Base-by-base conservation (phyloP, 2,888 invertebrate genomes). In the Tipula confusa region DNA sequence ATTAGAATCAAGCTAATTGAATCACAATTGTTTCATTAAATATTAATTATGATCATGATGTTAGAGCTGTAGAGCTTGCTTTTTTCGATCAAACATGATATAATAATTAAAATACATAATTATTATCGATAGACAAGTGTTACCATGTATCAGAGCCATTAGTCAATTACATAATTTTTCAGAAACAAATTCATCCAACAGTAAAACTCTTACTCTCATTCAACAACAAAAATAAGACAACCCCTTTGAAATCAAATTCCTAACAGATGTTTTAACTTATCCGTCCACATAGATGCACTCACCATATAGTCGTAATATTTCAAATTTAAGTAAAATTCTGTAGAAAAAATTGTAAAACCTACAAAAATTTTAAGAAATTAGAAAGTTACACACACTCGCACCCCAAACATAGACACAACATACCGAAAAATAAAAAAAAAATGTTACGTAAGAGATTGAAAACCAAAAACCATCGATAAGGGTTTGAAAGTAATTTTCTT, bases 401-500 rank as follows among this genome's bases (percentile, higher is more conserved):
- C 64, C 64, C 64, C 64, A 64, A 64, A 64, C 64, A 64, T 24
- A 64, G 64, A 64, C 64, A 64, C 11, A 64, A n/a, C n/a, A n/a
- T n/a, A n/a, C n/a, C n/a, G n/a, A n/a, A n/a, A n/a, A n/a, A n/a
- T n/a, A 24, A 18, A 24, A 24, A 43, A 43, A n/a, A 38, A 9
- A 48, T 64, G 24, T 64, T 64, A 64, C 64, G 64, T 64, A 64
- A 64, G 64, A 64, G 64, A 64, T 64, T 64, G 64, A 64, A 64
- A 24, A 64, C 64, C 24, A 64, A 64, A 64, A 64, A 64, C 64
- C 64, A 24, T 64, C 64, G 64, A 64, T 64, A 64, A 64, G 64
- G 64, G 64, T 64, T 64, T 64, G 24, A 64, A 64, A 64, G 64
- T 64, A 64, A 64, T 64, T 64, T 64, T 64, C 24, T 18, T 64